These are phyloP conservation scores for Lacerta agilis DNA, from an alignment of 2,797 vertebrate species.

Conservation along the genomic window DNA sequence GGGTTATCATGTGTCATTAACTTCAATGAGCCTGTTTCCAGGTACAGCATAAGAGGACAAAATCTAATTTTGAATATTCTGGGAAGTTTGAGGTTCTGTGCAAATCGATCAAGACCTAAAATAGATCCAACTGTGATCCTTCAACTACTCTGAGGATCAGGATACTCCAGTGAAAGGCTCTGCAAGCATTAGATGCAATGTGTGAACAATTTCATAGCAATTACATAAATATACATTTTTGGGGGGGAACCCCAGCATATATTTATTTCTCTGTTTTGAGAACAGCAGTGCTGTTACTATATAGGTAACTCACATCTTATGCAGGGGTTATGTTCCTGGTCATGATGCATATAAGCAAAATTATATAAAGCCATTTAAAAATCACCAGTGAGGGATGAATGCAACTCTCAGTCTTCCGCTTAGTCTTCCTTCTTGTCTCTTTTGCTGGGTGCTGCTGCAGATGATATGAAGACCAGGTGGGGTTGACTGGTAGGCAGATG, in stretches of 20 bases:
- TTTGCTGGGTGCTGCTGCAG: too few relatives aligned
- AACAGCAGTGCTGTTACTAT: slow-evolving; percentile 8
- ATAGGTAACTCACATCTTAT: too few relatives aligned
- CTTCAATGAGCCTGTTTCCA: background rate
- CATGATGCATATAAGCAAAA: too few relatives aligned
- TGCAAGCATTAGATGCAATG: slow-evolving; percentile 39
- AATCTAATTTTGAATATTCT: background rate
- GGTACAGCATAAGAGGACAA: background rate
- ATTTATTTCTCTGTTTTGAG: slow-evolving; percentile 27
- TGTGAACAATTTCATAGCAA: slow-evolving; percentile 43
- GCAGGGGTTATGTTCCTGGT: too few relatives aligned
- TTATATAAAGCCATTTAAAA: too few relatives aligned
- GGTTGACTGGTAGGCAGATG: too few relatives aligned
- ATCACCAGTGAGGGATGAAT: too few relatives aligned
- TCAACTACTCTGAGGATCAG: background rate
- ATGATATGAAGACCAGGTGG: too few relatives aligned
- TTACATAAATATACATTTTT: slow-evolving; percentile 38
- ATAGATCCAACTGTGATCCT: background rate
- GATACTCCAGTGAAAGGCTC: slow-evolving; percentile 63
- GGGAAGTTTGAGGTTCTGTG: background rate
- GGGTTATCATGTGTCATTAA: background rate
- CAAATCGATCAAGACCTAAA: background rate
- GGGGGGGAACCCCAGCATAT: background rate
- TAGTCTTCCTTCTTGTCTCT: too few relatives aligned
- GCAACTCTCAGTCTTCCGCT: too few relatives aligned